Conservation (phyloP, 2,888 invertebrate species). For the Eupithecia vulgata region DNA sequence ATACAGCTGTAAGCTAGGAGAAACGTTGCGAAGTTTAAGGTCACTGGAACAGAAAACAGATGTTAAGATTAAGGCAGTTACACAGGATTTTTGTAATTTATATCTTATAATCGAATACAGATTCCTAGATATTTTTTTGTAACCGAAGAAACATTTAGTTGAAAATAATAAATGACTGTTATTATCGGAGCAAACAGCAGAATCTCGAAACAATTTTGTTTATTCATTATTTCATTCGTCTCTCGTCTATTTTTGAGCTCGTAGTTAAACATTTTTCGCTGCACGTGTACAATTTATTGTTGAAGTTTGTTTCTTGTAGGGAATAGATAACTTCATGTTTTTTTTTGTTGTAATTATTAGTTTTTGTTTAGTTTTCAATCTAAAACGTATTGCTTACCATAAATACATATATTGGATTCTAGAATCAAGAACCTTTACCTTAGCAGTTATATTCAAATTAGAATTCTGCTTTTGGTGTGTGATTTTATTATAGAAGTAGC, state of each 20-base stretch:
- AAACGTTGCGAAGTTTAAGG: constrained; percentile 92
- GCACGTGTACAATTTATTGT: too few species aligned
- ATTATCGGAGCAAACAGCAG: not conserved
- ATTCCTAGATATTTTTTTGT: not conserved
- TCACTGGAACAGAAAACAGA: constrained; percentile 77
- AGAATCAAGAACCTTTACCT: too few species aligned
- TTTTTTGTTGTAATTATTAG: too few species aligned
- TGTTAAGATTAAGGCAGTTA: not conserved
- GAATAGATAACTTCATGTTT: too few species aligned
- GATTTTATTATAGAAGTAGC: too few species aligned
- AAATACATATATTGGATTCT: too few species aligned
- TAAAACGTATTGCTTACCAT: too few species aligned
- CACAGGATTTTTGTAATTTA: too few species aligned
- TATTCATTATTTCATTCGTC: not conserved
- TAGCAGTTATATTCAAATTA: too few species aligned
- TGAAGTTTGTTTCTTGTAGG: too few species aligned
- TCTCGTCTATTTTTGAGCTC: not conserved
- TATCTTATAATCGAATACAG: not conserved
- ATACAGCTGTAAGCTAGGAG: constrained; percentile 91
- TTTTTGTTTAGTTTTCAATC: too few species aligned
- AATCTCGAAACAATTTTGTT: not conserved
- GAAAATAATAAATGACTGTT: not conserved
- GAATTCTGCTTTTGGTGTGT: too few species aligned
- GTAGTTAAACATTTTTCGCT: not conserved
- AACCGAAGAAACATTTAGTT: not conserved